Evolutionary conservation across 2,888 invertebrate genomes (phyloP).

Genomic region (Macaria liturata): DNA sequence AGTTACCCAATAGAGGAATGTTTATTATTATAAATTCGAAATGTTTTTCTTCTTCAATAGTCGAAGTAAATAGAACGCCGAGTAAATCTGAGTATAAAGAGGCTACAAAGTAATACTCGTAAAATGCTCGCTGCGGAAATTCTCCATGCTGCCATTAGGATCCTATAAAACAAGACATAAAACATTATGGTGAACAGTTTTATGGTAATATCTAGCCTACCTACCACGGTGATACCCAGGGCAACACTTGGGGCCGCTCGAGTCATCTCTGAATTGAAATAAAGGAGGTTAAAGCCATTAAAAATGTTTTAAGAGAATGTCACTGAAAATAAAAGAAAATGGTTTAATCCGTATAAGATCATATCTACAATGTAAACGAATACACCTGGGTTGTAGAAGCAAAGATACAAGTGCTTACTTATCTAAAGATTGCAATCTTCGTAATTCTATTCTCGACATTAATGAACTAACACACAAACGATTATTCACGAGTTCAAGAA

Average conservation of each 20-base stretch:
- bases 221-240: constrained; percentile 31
- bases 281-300: no score
- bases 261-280: constrained; percentile 2
- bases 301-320: no score
- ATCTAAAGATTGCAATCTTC: no score
- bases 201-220: constrained; percentile 37
- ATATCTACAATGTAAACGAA: no score
- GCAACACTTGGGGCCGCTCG: constrained; percentile 23
- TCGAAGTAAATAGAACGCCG: no score
- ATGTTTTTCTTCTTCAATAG: no score
- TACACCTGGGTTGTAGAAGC: no score
- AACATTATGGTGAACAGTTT: constrained; percentile 42
- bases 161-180: constrained; percentile 43
- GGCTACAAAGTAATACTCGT: constrained; percentile 33
- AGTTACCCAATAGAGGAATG: no score
- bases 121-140: constrained; percentile 33
- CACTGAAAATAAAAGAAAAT: no score
- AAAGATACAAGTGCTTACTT: no score
- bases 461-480: constrained; percentile 30
- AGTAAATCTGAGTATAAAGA: constrained; percentile 1
- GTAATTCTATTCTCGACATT: constrained; percentile 11
- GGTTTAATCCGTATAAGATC: no score
- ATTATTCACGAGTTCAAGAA: constrained; percentile 35
- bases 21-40: no score
- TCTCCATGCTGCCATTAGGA: constrained; percentile 43